Evolutionary conservation across 2,888 invertebrate species (phyloP).

Genomic region (Eupeodes latifasciatus): DNA sequence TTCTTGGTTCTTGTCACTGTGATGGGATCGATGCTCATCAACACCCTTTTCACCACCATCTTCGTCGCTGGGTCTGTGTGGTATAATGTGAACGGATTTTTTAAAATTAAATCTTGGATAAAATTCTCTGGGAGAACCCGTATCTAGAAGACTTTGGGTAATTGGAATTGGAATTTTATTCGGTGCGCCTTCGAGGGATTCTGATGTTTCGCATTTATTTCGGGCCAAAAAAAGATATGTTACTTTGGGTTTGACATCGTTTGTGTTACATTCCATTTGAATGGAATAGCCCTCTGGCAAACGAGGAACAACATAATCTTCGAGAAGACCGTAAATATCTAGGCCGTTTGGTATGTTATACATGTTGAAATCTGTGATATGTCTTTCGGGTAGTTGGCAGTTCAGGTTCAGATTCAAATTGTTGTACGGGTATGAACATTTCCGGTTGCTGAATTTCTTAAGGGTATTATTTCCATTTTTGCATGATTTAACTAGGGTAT

Average conservation of each 20-base stretch:
- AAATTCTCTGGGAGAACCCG: constrained; percentile 81
- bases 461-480: constrained; percentile 75
- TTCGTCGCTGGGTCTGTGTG: constrained; percentile 7
- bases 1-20: constrained; percentile 8
- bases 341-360: constrained; percentile 81
- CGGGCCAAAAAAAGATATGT: constrained; percentile 79
- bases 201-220: constrained; percentile 69
- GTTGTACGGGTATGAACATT: constrained; percentile 75
- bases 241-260: constrained; percentile 46
- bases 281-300: constrained; percentile 83
- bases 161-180: constrained; percentile 76
- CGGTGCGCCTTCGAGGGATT: constrained; percentile 10
- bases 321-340: constrained; percentile 82
- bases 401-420: not conserved
- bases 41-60: not conserved
- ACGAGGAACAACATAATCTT: constrained; percentile 83
- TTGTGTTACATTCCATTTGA: constrained; percentile 77
- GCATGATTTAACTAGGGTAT: constrained; percentile 72
- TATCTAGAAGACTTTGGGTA: constrained; percentile 80
- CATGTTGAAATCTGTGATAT: constrained; percentile 83
- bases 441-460: constrained; percentile 73
- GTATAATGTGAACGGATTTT: constrained; percentile 80
- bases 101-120: constrained; percentile 80
- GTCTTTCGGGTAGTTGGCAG: constrained; percentile 77
- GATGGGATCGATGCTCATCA: not conserved